Percentiles rank a stretch among this genome's conserved stretches.
Evolutionary conservation across 92 coral and sea anemone genomes (phyloP).

Genomic region (Plumapathes pennacea): DNA sequence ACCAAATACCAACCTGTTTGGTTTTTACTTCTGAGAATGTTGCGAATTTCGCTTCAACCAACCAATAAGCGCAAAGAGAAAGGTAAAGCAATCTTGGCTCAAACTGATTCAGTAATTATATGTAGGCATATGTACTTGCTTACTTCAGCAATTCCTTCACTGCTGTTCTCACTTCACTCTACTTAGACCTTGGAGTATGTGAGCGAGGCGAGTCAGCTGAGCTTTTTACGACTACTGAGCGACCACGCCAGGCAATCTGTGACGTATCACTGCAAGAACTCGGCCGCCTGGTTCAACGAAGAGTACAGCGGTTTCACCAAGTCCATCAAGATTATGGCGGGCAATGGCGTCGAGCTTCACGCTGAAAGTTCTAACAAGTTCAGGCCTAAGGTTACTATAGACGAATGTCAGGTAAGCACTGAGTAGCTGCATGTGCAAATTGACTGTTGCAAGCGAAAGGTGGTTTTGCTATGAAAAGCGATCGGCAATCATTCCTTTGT

Average conservation of each 20-base stretch:
- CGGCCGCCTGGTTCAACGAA: slow-evolving; percentile 75
- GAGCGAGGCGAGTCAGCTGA: slow-evolving; percentile 81
- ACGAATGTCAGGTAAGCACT: slow-evolving; percentile 93
- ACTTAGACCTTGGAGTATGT: slow-evolving; percentile 39
- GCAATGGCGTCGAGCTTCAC: slow-evolving; percentile 88
- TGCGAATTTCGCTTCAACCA: too few relatives aligned
- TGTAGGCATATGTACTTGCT: too few relatives aligned
- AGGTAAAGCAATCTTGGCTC: too few relatives aligned
- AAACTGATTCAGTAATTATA: too few relatives aligned
- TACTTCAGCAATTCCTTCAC: too few relatives aligned
- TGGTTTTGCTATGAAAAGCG: too few relatives aligned
- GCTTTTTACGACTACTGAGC: slow-evolving; percentile 81
- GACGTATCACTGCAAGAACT: slow-evolving; percentile 93
- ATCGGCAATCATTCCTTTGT: too few relatives aligned
- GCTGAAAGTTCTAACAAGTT: slow-evolving; percentile 86
- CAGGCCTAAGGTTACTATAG: slow-evolving; percentile 68
- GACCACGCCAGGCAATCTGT: slow-evolving; percentile 84
- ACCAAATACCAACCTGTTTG: too few relatives aligned
- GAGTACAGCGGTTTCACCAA: slow-evolving; percentile 46
- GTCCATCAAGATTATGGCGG: slow-evolving; percentile 80
- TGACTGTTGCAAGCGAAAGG: too few relatives aligned
- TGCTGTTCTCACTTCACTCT: not conserved
- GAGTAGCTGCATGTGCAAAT: too few relatives aligned
- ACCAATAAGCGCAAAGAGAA: too few relatives aligned
- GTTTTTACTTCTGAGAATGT: too few relatives aligned